Percentiles rank a stretch among this genome's conserved stretches.
Conservation (phyloP, 2,113 vertebrate genomes). For the Macroglossus sobrinus region DNA sequence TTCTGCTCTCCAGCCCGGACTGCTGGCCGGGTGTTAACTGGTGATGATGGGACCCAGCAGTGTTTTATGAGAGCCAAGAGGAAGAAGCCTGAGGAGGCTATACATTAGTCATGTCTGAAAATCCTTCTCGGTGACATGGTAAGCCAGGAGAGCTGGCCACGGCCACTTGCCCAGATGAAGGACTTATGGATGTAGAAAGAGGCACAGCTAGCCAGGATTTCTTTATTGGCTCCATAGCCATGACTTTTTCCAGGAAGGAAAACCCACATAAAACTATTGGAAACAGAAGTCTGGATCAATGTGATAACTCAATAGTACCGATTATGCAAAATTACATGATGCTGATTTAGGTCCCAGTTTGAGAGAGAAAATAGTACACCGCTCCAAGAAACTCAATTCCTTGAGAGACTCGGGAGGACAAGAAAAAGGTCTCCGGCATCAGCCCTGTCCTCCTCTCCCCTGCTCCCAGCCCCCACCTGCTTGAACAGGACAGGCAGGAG, state of each 20-base stretch:
- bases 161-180: conserved; percentile 5
- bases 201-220: not conserved
- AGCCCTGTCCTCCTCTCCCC: not conserved
- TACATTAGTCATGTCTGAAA: conserved; percentile 58
- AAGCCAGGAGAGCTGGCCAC: not conserved
- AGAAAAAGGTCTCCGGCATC: not conserved
- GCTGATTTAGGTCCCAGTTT: not conserved
- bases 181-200: conserved; percentile 3
- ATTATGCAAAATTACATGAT: not conserved
- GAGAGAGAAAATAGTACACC: not conserved
- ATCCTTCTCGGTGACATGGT: not conserved
- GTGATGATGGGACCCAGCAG: not conserved
- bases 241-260: conserved; percentile 10
- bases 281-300: not conserved
- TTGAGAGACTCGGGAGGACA: not conserved
- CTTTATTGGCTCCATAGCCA: conserved; percentile 17
- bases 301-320: not conserved
- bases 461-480: not conserved
- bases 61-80: not conserved
- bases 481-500: not conserved
- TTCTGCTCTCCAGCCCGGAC: not conserved
- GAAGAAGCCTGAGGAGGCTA: not conserved
- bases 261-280: conserved; percentile 14
- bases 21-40: not conserved
- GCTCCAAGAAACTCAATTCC: not conserved